phyloP scores from a whole-genome alignment of 2,113 vertebrate genomes.

The Odontophorus gujanensis region DNA sequence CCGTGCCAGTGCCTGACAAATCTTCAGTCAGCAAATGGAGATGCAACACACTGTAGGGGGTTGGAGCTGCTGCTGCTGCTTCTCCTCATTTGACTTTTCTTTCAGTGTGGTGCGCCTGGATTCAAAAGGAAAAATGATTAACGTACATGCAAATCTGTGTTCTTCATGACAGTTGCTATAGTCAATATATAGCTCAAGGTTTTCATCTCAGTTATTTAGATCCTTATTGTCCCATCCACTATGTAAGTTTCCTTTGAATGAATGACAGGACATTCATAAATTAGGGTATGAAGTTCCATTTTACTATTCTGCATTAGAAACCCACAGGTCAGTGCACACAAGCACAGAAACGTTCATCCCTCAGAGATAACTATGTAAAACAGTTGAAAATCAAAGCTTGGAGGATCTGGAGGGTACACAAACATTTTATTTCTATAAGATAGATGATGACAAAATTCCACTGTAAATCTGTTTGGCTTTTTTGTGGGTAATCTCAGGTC shows the following conservation, averaged over 20 bases:
- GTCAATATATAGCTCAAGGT: neutral
- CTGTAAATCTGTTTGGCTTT: accelerated
- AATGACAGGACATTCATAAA: neutral
- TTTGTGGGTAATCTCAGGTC: too few relatives aligned
- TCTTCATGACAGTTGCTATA: neutral
- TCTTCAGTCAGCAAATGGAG: neutral
- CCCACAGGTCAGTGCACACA: accelerated
- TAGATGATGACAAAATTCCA: accelerated
- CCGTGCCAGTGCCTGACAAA: neutral
- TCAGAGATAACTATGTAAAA: neutral
- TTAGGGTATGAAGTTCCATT: neutral
- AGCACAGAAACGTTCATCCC: neutral
- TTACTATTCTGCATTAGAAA: neutral
- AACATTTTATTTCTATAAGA: neutral
- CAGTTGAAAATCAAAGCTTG: neutral
- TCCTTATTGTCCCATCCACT: neutral
- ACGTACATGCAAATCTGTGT: neutral
- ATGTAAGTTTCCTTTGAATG: neutral
- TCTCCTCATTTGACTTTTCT: accelerated
- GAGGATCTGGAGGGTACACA: neutral
- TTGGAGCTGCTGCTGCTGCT: neutral
- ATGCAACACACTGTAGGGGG: accelerated
- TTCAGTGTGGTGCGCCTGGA: accelerated
- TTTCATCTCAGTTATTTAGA: neutral
- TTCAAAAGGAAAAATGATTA: neutral